Evolutionary conservation across 2,113 vertebrate genomes (phyloP).

Genomic region (Platichthys flesus): DNA sequence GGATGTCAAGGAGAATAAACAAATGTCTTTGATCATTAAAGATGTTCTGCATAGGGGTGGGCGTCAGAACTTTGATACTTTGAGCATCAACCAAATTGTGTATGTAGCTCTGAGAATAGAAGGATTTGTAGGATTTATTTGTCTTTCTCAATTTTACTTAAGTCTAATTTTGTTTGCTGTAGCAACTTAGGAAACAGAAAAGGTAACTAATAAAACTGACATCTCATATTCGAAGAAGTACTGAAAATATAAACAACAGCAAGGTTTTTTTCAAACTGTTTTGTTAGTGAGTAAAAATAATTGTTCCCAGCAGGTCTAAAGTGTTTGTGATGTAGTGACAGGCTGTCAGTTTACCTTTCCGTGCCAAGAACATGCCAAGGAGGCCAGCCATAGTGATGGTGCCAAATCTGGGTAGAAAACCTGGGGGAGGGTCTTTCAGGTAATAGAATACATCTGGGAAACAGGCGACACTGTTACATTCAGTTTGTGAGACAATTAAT

Average conservation of each 20-base stretch:
- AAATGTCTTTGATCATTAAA: not conserved
- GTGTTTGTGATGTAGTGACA: not conserved
- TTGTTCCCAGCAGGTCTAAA: not conserved
- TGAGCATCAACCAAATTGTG: not conserved
- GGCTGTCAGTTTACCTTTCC: conserved; percentile 82
- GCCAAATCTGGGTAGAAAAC: conserved; percentile 87
- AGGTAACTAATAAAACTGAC: not conserved
- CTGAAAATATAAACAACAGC: not conserved
- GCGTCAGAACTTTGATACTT: not conserved
- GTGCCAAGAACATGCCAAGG: conserved; percentile 85
- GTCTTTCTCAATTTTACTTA: not conserved
- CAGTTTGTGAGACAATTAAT: not conserved
- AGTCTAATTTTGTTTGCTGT: not conserved
- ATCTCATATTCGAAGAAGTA: not conserved
- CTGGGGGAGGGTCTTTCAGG: conserved; percentile 89
- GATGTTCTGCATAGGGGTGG: not conserved
- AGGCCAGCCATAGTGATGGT: conserved; percentile 88
- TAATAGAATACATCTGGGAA: conserved; percentile 87
- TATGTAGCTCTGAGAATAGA: not conserved
- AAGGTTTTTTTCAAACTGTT: too few relatives aligned
- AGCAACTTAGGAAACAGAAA: not conserved
- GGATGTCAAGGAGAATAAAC: not conserved
- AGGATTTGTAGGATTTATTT: not conserved
- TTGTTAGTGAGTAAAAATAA: not conserved
- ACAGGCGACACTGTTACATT: conserved; percentile 27